Conservation (phyloP, 2,797 vertebrate genomes). For the Lophotriccus pileatus region DNA sequence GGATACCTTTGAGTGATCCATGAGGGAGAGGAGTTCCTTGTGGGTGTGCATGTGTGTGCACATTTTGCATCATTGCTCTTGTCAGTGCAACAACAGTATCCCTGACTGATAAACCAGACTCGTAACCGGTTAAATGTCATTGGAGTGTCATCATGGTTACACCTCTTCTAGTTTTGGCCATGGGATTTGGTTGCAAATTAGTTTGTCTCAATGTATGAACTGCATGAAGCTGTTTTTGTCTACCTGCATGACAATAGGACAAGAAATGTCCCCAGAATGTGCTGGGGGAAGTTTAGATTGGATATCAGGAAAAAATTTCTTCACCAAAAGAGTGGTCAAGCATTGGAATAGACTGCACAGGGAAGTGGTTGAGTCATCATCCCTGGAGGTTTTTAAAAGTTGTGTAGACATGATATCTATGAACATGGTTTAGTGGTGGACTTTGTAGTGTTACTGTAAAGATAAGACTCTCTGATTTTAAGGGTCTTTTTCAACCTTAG, state of each 20-base stretch:
- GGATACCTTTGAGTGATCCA: neutral
- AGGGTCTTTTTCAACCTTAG: neutral
- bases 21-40: neutral
- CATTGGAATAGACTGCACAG: neutral
- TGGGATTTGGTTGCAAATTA: neutral
- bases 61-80: neutral
- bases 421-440: neutral
- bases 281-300: neutral
- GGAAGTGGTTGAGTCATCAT: neutral
- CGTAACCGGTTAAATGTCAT: neutral
- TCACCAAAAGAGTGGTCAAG: accelerated
- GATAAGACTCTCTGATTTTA: neutral
- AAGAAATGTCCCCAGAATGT: neutral
- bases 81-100: neutral
- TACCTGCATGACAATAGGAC: neutral
- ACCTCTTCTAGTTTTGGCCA: neutral
- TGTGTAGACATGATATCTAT: too few species aligned
- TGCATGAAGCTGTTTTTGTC: neutral
- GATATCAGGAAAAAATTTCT: neutral
- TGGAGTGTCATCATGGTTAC: neutral
- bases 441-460: neutral
- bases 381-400: neutral
- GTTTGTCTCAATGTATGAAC: neutral
- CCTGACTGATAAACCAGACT: neutral
- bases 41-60: neutral